These are phyloP conservation scores for Drosophila ananassae DNA, from an alignment of 1,140 invertebrate species.

Conservation along the genomic window DNA sequence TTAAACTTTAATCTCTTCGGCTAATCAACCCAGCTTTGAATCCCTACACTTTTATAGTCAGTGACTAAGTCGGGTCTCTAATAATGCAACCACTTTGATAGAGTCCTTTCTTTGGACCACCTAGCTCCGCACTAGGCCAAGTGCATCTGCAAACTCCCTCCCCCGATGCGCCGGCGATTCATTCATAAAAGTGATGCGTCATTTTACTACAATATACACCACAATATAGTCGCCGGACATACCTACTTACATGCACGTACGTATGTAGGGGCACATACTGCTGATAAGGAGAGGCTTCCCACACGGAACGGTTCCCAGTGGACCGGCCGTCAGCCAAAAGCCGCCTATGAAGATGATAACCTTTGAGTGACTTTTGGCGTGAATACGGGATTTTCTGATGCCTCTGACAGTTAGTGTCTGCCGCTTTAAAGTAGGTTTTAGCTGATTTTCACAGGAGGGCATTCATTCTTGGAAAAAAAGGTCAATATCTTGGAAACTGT, in stretches of 20 bases:
- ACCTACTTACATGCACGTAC: slow-evolving; percentile 19
- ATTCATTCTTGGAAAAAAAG: slow-evolving; percentile 66
- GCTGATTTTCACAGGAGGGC: slow-evolving; percentile 45
- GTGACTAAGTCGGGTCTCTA: too few relatives aligned
- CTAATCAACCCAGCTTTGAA: too few relatives aligned
- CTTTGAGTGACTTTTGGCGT: slow-evolving; percentile 61
- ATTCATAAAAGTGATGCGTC: slow-evolving; percentile 73
- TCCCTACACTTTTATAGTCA: too few relatives aligned
- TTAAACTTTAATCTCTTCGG: too few relatives aligned
- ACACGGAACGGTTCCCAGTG: slow-evolving; percentile 59
- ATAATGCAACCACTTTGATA: too few relatives aligned
- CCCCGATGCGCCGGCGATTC: slow-evolving; percentile 38
- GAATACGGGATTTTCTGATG: slow-evolving; percentile 59
- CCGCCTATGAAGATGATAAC: slow-evolving; percentile 62
- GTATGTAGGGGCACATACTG: slow-evolving; percentile 16
- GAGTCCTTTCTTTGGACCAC: too few relatives aligned
- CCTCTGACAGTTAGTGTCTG: slow-evolving; percentile 61
- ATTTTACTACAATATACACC: slow-evolving; percentile 67
- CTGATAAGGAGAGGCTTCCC: slow-evolving; percentile 70
- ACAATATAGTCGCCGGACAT: slow-evolving; percentile 49
- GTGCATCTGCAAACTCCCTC: slow-evolving; percentile 10
- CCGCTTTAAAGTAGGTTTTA: slow-evolving; percentile 57
- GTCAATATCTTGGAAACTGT: slow-evolving; percentile 42
- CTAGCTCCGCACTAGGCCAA: neutral
- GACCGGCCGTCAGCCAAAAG: slow-evolving; percentile 43